Evolutionary conservation across 2,113 vertebrate genomes (phyloP), one percentile per base, ranked within the genome.

Genomic region (Esox niger): DNA sequence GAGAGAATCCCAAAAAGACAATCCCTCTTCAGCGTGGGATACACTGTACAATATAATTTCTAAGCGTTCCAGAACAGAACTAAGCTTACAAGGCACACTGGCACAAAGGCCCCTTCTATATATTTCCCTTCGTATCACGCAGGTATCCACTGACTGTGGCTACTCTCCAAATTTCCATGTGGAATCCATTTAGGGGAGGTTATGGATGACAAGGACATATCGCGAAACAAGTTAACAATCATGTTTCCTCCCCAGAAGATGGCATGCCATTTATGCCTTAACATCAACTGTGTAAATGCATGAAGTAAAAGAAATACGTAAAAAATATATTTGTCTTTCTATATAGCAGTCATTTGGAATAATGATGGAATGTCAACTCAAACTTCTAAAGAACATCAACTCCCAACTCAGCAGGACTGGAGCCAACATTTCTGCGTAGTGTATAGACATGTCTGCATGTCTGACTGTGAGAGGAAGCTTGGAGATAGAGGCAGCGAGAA

Each of bases 131-230:
- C 69, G 78, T 70, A 81, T 63, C 55, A 25, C 71, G 61, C 66
- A 71, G 66, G 74, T 73, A 77, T 78, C 71, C n/a, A 55, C 71
- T 20, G 58, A 15, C 35, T 68, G 61, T 80, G 75, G 63, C 70
- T 64, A 62, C 52, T 75, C 54, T 79, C 71, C 56, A 71, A 56
- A 64, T 33, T 73, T 65, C 64, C 59, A 77, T 82, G 68, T 80
- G 74, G 68, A 64, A 52, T 71, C 54, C 54, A 68, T 73, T 65
- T 32, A 64, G 9, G 43, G 43, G 27, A 64, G 49, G 58, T 65
- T 71, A 81, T 64, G 67, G 25, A 73, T 57, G 58, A 79, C 74
- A 71, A 20, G 35, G 31, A 56, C 69, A 71, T 25, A 3, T 55
- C 8, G 55, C 30, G 59, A 66, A 73, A 70, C 47, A 52, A 64